Evolutionary conservation across 2,797 vertebrate genomes (phyloP).

Genomic region (Hemitrygon akajei): DNA sequence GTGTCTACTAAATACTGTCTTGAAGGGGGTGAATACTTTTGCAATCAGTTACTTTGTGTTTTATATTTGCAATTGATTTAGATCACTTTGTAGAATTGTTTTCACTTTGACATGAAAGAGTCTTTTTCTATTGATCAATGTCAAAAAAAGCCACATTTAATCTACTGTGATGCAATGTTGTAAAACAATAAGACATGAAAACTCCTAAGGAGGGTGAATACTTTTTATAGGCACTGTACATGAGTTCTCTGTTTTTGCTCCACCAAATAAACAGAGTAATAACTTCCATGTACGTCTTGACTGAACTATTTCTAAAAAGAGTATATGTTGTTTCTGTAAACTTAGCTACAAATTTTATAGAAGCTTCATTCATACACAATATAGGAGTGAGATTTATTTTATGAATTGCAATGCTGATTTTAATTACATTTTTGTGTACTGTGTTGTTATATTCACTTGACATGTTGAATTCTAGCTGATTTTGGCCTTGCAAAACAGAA

Average conservation of each 20-base stretch:
- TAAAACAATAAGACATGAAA: too few species aligned
- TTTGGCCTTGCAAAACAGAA: constrained; percentile 88
- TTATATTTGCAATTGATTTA: too few species aligned
- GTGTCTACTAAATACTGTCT: too few species aligned
- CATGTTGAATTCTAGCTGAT: constrained; percentile 63
- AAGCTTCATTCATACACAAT: not conserved
- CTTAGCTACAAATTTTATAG: not conserved
- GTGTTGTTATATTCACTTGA: not conserved
- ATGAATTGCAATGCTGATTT: not conserved
- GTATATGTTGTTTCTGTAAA: not conserved
- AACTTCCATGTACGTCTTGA: not conserved
- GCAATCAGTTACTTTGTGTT: too few species aligned
- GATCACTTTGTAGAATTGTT: too few species aligned
- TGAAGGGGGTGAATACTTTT: too few species aligned
- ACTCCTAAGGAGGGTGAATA: too few species aligned
- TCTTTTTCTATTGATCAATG: too few species aligned
- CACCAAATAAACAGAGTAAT: not conserved
- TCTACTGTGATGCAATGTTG: too few species aligned
- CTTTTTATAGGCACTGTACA: too few species aligned
- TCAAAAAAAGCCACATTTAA: too few species aligned
- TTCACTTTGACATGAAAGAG: too few species aligned
- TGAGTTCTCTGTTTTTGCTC: not conserved
- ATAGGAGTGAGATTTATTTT: not conserved
- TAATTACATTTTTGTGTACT: not conserved
- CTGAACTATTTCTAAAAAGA: not conserved